Conservation (phyloP, 2,113 vertebrate species). For the Ancistrus triradiatus region DNA sequence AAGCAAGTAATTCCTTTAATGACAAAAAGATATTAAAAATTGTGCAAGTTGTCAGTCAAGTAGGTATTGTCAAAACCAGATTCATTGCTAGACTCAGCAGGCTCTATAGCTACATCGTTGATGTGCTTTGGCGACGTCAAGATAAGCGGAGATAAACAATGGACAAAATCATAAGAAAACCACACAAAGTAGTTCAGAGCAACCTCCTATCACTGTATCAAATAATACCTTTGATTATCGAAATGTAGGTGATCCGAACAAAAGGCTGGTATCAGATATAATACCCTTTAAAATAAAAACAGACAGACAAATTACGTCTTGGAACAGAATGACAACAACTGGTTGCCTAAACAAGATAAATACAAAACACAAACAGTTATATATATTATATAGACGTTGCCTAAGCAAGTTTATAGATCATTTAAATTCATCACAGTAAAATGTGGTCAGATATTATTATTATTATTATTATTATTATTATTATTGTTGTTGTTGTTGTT, state of each 20-base stretch:
- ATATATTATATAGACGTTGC: slow-evolving; percentile 28
- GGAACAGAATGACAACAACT: slow-evolving; percentile 21
- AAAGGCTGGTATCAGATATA: slow-evolving; percentile 33
- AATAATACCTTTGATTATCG: slow-evolving; percentile 5
- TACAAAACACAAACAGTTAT: slow-evolving; percentile 40
- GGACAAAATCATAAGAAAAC: slow-evolving; percentile 28
- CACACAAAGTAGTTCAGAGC: slow-evolving; percentile 23
- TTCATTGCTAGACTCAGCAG: slow-evolving; percentile 28
- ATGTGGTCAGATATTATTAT: slow-evolving; percentile 8
- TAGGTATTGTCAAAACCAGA: slow-evolving; percentile 24
- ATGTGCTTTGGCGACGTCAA: slow-evolving; percentile 46
- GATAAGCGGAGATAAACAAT: slow-evolving; percentile 37
- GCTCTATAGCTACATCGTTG: slow-evolving; percentile 28
- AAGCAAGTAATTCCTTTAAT: slow-evolving; percentile 86
- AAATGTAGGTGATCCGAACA: slow-evolving; percentile 6
- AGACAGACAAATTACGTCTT: slow-evolving; percentile 31
- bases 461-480: slow-evolving; percentile 27
- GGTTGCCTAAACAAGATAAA: slow-evolving; percentile 27
- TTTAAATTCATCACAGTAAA: slow-evolving; percentile 25
- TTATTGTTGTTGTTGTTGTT: slow-evolving; percentile 38
- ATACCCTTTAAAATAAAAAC: slow-evolving; percentile 6
- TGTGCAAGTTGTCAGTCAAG: slow-evolving; percentile 78
- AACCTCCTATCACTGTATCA: slow-evolving; percentile 26
- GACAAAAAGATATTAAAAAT: slow-evolving; percentile 90
- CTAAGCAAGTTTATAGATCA: slow-evolving; percentile 11